Base-by-base conservation (phyloP, 2,888 invertebrate species). In the Lasius fuliginosus region DNA sequence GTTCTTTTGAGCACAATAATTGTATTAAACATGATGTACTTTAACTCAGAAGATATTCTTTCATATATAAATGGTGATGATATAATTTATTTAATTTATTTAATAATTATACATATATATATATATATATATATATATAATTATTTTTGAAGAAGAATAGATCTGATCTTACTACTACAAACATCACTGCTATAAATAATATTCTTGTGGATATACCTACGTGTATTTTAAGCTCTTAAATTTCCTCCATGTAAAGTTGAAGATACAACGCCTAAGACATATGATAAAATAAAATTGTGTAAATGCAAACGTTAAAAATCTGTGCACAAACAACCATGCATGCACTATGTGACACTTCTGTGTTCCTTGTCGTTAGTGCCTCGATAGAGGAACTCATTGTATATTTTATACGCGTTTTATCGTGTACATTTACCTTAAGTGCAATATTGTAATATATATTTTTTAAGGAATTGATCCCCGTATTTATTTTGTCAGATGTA, bases 361-460 rank as follows among this genome's bases (percentile, higher is more conserved):
- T 90, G 90, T 90, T 90, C 89, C 90, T 90, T 90, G 82, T 90
- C 90, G 88, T 90, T 90, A 88, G 90, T 90, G 90, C 88, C 89
- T 90, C 85, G 85, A 85, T 84, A 85, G 85, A 85, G 88, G 90
- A 91, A 89, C 85, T 88, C 85, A 79, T 90, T 91, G 87, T 91
- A 90, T 90, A 91, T 90, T 91, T 90, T 90, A 89, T 87, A 90
- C 88, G 90, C 91, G 87, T 86, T 86, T 90, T 90, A 90, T 91
- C 91, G 82, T 90, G 89, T 90, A 91, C 73, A 91, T 86, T 90
- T 87, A 89, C 90, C 85, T 87, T 89, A 89, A 89, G 91, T 90
- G 91, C 90, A 89, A 90, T 90, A 89, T 85, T 88, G 88, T 90
- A 89, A 90, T 88, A 89, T 90, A 91, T 92, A 91, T 91, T 92